Conservation (phyloP, 2,797 vertebrate genomes). For the Jordanella pulchra region DNA sequence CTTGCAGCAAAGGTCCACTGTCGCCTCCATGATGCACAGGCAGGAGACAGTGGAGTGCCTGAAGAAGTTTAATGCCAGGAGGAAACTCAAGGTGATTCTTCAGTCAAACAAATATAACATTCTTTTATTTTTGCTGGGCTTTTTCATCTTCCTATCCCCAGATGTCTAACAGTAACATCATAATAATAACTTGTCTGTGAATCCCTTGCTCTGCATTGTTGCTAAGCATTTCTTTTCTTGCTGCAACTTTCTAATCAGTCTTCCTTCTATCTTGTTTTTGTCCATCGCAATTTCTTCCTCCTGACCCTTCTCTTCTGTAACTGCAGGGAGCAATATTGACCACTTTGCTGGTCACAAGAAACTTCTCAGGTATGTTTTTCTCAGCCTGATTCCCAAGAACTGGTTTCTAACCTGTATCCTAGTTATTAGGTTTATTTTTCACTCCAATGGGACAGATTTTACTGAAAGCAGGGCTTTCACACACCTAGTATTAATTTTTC, state of each 20-base stretch:
- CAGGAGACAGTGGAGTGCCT: conserved; percentile 99
- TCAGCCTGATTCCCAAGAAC: conserved; percentile 18
- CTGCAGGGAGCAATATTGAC: conserved; percentile 96
- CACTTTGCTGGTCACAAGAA: conserved; percentile 98
- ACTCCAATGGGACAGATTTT: conserved; percentile 2
- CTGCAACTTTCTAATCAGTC: conserved; percentile 50
- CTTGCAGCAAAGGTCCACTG: conserved; percentile 94
- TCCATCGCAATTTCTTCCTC: conserved; percentile 42
- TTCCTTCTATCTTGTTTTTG: conserved; percentile 40
- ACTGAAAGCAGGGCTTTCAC: neutral
- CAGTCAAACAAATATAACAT: conserved; percentile 23
- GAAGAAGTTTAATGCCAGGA: conserved; percentile 99
- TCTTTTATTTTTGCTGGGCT: conserved; percentile 40
- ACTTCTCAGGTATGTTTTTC: conserved; percentile 95
- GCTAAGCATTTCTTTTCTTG: conserved; percentile 37
- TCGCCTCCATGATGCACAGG: conserved; percentile 99
- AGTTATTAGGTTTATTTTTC: conserved; percentile 8
- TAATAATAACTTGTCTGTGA: conserved; percentile 37
- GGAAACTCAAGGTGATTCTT: conserved; percentile 92
- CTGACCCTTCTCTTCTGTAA: conserved; percentile 55
- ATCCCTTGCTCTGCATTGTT: conserved; percentile 45
- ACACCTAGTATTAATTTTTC: neutral
- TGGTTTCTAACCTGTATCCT: conserved; percentile 25
- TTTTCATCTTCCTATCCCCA: conserved; percentile 27
- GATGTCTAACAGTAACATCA: conserved; percentile 24